A percentile compares a stretch with the other conserved stretches of the same genome.
Conservation (phyloP, 2,113 vertebrate genomes). For the Dissostichus mawsoni region DNA sequence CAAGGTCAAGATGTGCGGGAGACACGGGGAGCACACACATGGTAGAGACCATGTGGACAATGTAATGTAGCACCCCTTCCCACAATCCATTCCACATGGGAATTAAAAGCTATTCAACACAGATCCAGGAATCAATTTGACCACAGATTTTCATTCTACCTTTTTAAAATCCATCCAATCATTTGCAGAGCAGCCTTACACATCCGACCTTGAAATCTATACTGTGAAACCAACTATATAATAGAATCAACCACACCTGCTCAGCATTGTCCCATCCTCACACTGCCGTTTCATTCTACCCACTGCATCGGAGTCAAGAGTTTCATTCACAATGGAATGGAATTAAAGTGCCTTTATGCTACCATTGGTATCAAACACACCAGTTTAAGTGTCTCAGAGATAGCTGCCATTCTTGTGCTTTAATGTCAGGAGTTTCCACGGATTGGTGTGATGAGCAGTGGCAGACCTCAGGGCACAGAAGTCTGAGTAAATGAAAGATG, state of each 20-base stretch:
- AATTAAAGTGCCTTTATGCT: constrained; percentile 1
- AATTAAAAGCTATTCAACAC: constrained; percentile 20
- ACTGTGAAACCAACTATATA: not conserved
- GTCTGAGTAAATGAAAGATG: constrained; percentile 40
- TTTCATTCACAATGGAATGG: constrained; percentile 5
- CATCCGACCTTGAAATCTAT: constrained; percentile 34
- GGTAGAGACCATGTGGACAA: not conserved
- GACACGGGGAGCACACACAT: not conserved
- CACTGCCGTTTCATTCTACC: not conserved
- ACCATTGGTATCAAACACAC: constrained; percentile 14
- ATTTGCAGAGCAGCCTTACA: constrained; percentile 20
- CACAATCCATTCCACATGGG: constrained; percentile 10
- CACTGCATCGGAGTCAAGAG: not conserved
- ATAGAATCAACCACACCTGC: constrained; percentile 9
- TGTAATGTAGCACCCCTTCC: not conserved
- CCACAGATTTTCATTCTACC: constrained; percentile 1
- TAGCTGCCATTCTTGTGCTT: constrained; percentile 18
- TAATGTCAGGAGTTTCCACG: constrained; percentile 40
- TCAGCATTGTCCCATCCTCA: not conserved
- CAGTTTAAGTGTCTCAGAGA: constrained; percentile 25
- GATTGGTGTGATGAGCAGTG: constrained; percentile 50
- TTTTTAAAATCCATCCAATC: constrained; percentile 6
- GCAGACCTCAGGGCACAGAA: constrained; percentile 35
- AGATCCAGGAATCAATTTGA: constrained; percentile 25
- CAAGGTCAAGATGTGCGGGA: constrained; percentile 36